A percentile compares a stretch with the other conserved stretches of the same genome.
phyloP scores from a whole-genome alignment of 1,140 invertebrate genomes.

The Trypoxylus dichotomus region DNA sequence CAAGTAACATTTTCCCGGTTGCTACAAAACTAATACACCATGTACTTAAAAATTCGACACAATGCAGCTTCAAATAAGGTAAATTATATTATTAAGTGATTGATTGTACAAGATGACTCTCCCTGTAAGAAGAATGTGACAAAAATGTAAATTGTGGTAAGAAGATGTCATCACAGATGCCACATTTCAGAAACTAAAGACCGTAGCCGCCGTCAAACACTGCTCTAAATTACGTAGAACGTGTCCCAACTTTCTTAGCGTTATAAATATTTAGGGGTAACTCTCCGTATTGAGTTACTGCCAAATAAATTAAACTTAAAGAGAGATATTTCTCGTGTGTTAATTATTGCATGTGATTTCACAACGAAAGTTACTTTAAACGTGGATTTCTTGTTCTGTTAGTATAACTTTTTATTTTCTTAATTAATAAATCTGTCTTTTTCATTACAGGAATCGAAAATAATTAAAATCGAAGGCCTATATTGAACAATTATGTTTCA shows the following conservation, averaged over 20 bases:
- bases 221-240: neutral
- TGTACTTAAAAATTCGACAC: too few relatives aligned
- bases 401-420: neutral
- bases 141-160: neutral
- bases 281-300: neutral
- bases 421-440: neutral
- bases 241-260: neutral
- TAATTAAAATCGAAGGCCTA: neutral
- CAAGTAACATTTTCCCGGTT: too few relatives aligned
- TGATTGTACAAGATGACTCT: neutral
- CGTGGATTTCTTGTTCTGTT: too few relatives aligned
- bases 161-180: neutral
- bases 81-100: neutral
- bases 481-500: slow-evolving; percentile 48
- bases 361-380: too few relatives aligned
- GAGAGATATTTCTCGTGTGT: neutral
- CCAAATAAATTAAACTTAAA: neutral
- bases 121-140: neutral
- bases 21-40: too few relatives aligned
- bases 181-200: neutral
- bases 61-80: too few relatives aligned
- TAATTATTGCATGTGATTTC: too few relatives aligned
- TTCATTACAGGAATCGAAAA: neutral
- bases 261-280: neutral
- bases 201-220: neutral